Evolutionary conservation across 1,140 invertebrate species (phyloP).

Genomic region (Dufourea novaeangliae): DNA sequence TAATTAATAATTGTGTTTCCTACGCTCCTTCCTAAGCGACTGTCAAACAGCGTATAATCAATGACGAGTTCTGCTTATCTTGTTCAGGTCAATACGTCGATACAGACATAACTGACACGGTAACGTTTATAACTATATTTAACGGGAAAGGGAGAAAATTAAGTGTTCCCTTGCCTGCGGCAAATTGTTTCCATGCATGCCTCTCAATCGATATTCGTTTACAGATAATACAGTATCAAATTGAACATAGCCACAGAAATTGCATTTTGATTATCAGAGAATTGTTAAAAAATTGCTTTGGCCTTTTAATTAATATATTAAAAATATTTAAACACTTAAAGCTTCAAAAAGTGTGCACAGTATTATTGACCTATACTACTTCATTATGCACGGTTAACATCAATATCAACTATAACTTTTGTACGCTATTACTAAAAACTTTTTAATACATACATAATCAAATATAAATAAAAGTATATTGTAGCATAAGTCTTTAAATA

Average conservation of each 20-base stretch:
- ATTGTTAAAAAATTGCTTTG: background rate
- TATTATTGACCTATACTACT: background rate
- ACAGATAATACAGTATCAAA: background rate
- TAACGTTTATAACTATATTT: background rate
- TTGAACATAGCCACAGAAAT: background rate
- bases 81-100: background rate
- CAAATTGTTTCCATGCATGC: background rate
- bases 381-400: background rate
- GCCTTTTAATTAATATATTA: background rate
- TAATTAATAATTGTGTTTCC: slow-evolving; percentile 13
- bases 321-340: background rate
- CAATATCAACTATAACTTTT: too few species aligned
- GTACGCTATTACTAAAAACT: too few species aligned
- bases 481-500: too few species aligned
- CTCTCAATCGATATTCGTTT: background rate
- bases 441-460: too few species aligned
- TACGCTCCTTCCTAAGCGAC: background rate
- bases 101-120: background rate
- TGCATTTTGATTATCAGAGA: background rate
- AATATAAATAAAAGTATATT: too few species aligned
- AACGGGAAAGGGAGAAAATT: background rate
- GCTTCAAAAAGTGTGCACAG: background rate
- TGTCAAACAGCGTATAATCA: background rate
- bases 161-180: background rate
- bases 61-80: background rate